Evolutionary conservation across 2,797 vertebrate genomes (phyloP).

Genomic region (Tenualosa ilisha): DNA sequence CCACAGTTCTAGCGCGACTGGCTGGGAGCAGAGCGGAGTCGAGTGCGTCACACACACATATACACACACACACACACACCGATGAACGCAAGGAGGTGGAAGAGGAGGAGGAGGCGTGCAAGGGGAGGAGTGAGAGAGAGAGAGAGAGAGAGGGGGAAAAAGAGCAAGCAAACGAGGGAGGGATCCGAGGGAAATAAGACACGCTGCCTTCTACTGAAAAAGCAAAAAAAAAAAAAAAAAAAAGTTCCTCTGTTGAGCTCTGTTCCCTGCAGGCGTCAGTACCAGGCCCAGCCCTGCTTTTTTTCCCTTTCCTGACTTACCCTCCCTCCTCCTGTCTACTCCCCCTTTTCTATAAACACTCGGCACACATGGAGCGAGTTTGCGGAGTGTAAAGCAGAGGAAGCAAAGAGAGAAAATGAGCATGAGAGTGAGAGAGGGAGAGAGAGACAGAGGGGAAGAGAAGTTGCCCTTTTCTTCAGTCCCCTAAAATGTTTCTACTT

Average conservation of each 20-base stretch:
- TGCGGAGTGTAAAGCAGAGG: slow-evolving; percentile 44
- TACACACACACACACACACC: slow-evolving; percentile 27
- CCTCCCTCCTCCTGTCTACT: neutral
- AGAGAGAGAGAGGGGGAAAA: slow-evolving; percentile 47
- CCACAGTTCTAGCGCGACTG: slow-evolving; percentile 32
- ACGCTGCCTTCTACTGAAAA: slow-evolving; percentile 18
- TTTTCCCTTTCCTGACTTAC: slow-evolving; percentile 33
- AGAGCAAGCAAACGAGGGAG: slow-evolving; percentile 53
- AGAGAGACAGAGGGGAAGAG: neutral
- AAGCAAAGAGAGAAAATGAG: neutral
- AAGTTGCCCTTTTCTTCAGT: neutral
- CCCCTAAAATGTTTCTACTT: neutral
- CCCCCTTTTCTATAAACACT: slow-evolving; percentile 51
- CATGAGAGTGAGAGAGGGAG: neutral
- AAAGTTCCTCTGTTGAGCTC: slow-evolving; percentile 62
- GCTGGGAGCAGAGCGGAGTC: neutral
- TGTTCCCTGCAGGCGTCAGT: slow-evolving; percentile 57
- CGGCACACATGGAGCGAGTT: slow-evolving; percentile 66
- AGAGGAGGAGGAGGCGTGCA: slow-evolving; percentile 40
- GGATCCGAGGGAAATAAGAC: slow-evolving; percentile 45
- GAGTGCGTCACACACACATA: slow-evolving; percentile 14
- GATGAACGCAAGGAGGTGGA: slow-evolving; percentile 14
- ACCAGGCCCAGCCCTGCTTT: slow-evolving; percentile 49
- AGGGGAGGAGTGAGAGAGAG: slow-evolving; percentile 43
- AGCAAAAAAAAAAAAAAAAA: slow-evolving; percentile 37